Evolutionary conservation across 1,140 invertebrate species (phyloP), one percentile per base, ranked within the genome.

Genomic region (Euwallacea similis): DNA sequence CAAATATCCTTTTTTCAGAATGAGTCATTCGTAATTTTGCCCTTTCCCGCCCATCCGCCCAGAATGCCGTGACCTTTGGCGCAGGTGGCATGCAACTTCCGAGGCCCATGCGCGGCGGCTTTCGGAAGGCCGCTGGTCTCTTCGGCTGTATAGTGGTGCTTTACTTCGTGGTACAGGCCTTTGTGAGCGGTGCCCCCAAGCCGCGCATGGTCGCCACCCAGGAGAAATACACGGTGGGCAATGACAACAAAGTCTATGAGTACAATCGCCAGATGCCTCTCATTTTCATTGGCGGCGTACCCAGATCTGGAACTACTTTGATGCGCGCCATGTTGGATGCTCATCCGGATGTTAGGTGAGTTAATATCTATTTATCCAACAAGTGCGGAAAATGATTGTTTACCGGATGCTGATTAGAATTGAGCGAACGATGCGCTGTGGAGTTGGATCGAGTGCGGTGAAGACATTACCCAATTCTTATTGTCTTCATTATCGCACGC

Each of bases 261-360:
- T 94, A 95, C 80, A 89, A 93, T 79, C 86, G 93, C 76, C 88
- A 93, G 72, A 94, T 96, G 89, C 95, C 95, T 73, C 85, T 98
- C 66, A 97, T 98, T 78, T 98, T 98, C 84, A 97, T 99, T 81
- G 97, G 97, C 33, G 97, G 97, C 60, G 95, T 98, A 78, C 97
- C 97, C 41, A 88, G 97, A 73, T 98, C 95, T 58, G 97, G 97
- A 15, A 99, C 97, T 2, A 99, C 97, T 46, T 87, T 99, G 64
- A 96, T 98, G 90, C 87, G 98, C 80, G 97, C 96, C 71, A 97
- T 99, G 93, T 84, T 99, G 62, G 98, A 99, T 85, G 97, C 98
- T 53, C 98, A 99, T 88, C 95, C 95, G n/a, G 91, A 95, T 81
- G 93, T 99, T 76, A 89, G 92, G 90, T 91, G 82, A 83, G 81